A percentile compares a stretch with the other conserved stretches of the same genome.
Conservation (phyloP, 1,140 invertebrate genomes). For the Zaprionus capensis region DNA sequence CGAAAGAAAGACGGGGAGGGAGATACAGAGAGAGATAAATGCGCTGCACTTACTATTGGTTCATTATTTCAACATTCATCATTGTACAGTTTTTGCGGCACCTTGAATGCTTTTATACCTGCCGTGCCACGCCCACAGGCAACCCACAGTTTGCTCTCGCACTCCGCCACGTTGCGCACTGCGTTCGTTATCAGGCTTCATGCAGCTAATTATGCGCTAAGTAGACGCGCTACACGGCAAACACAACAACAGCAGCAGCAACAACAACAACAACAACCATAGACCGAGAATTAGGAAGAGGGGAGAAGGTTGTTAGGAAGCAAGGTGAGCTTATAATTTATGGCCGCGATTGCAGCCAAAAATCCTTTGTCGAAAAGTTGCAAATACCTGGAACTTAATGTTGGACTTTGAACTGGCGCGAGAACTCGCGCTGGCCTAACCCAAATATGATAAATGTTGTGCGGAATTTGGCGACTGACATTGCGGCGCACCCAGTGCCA, state of each 20-base stretch:
- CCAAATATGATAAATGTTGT: slow-evolving; percentile 81
- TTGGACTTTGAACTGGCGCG: slow-evolving; percentile 75
- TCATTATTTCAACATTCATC: slow-evolving; percentile 78
- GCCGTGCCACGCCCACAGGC: background rate
- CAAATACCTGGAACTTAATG: slow-evolving; percentile 82
- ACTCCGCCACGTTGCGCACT: slow-evolving; percentile 11
- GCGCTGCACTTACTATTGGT: background rate
- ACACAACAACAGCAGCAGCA: slow-evolving; percentile 25
- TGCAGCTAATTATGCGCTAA: slow-evolving; percentile 83
- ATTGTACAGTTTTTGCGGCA: slow-evolving; percentile 61
- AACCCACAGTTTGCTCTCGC: background rate
- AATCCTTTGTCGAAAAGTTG: slow-evolving; percentile 83
- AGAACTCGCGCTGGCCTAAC: slow-evolving; percentile 30
- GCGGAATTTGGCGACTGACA: slow-evolving; percentile 60
- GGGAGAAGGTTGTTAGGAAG: background rate
- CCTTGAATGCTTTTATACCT: slow-evolving; percentile 27
- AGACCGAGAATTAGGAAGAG: slow-evolving; percentile 19
- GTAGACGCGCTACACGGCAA: slow-evolving; percentile 60
- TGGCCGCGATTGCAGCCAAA: slow-evolving; percentile 79
- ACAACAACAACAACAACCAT: slow-evolving; percentile 22
- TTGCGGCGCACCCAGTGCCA: slow-evolving; percentile 15
- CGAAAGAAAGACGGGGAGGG: too few species aligned
- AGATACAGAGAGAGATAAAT: background rate
- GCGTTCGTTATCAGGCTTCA: slow-evolving; percentile 60
- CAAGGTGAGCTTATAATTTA: slow-evolving; percentile 59